A percentile compares a stretch with the other conserved stretches of the same genome.
Conservation (phyloP, 2,888 invertebrate genomes). For the Malthinus seriepunctatus region DNA sequence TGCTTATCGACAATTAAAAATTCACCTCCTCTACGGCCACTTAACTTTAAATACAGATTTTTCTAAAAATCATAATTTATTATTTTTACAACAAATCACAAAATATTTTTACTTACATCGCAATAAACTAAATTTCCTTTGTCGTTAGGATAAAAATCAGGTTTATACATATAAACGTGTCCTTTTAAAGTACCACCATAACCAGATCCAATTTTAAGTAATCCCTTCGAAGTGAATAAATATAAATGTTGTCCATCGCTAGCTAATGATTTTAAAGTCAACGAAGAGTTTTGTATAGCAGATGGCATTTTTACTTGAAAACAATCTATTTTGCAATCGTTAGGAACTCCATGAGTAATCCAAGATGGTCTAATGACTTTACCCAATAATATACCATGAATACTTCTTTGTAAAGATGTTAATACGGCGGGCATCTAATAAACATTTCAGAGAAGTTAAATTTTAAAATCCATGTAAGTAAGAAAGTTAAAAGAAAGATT, state of each 20-base stretch:
- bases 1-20: conserved; percentile 61
- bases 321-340: conserved; percentile 71
- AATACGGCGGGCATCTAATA: conserved; percentile 81
- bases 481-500: no score
- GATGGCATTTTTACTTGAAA: conserved; percentile 61
- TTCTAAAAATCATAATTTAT: conserved; percentile 59
- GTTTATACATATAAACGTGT: conserved; percentile 83
- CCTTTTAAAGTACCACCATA: conserved; percentile 91
- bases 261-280: conserved; percentile 68
- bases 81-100: neutral
- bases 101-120: conserved; percentile 62
- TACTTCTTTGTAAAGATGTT: conserved; percentile 83
- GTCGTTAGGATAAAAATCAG: conserved; percentile 80
- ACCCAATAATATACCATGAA: conserved; percentile 85
- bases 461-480: no score
- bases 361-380: conserved; percentile 84
- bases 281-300: conserved; percentile 56
- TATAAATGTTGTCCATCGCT: conserved; percentile 92
- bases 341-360: conserved; percentile 85
- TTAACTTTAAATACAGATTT: conserved; percentile 77
- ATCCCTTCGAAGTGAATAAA: conserved; percentile 79
- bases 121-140: conserved; percentile 87
- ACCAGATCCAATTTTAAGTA: conserved; percentile 94
- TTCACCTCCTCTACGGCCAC: conserved; percentile 57
- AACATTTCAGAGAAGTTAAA: conserved; percentile 9